Base-by-base conservation (phyloP, 2,888 invertebrate genomes). In the Selenia dentaria region DNA sequence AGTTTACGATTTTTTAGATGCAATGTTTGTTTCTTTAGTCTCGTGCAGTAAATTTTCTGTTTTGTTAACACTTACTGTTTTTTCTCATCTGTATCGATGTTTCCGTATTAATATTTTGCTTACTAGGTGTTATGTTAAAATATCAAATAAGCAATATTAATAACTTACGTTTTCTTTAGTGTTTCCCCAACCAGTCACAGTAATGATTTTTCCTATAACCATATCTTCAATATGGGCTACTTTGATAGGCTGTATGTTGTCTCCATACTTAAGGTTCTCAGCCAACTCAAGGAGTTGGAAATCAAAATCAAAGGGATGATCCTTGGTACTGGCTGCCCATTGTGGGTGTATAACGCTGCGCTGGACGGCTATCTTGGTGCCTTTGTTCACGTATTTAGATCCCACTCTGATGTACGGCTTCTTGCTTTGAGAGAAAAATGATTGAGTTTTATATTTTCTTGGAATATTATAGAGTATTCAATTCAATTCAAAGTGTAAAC, bases 181-280 rank as follows among this genome's bases (percentile, higher is more conserved):
- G 20, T 85, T 84, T 0, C 90, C 89, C 91, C 91, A 91, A 12
- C 91, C 91, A 22, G 88, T 83, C 0, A 89, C 89, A 0, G 84
- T 81, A 0, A 89, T 53, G 0, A 85, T 70, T 51, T 82, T 85
- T 0, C 89, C 91, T 31, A 84, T 78, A 0, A 78, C 72, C 84
- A 90, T 84, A 28, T 90, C 89, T 47, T 85, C 78, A 0, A 84
- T 75, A 34, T 74, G 77, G 0, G 78, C 90, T n/a, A 91, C 52
- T 50, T 83, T 85, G 0, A 90, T 64, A 0, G 90, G 74, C 37
- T 84, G 84, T 0, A 82, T 52, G 6, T 76, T 81, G 0, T 81
- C 79, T 29, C 73, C 71, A 11, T 74, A 83, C 3, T 72, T 77
- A 39, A 91, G 49, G 0, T 66, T 28, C 34, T 84, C 77, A 0